Evolutionary conservation across 2,113 vertebrate species (phyloP), one percentile per base, ranked within the genome.

Genomic region (Pelusios castaneus): DNA sequence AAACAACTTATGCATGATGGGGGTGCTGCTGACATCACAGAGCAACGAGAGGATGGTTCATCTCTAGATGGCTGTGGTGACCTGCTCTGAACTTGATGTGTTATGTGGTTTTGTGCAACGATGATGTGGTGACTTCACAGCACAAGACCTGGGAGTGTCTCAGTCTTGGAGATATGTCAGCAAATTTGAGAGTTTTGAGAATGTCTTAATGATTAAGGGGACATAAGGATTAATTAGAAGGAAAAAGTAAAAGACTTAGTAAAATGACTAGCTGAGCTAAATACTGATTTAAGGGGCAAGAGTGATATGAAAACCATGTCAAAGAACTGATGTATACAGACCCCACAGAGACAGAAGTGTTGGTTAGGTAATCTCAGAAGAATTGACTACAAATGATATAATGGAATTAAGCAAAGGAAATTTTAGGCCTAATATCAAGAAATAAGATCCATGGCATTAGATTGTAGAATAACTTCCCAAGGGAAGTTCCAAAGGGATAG

Each of bases 41-140:
- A 94, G 82, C 43, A 89, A 77, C 92, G 87, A 96, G 94, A 91
- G 80, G 91, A 91, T 93, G 95, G 92, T 92, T 95, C 38, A 84
- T 92, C 86, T 94, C 34, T 89, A 80, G 85, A 91, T 70, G 87
- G 5, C 94, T 85, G 82, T 91, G 82, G 87, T 94, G 92, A 92
- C 45, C 56, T 94, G 45, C 75, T 93, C 56, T 80, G 92, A 93
- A 58, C 90, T n/a, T 78, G 89, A 95, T 85, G 38, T 84, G 31
- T 82, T 95, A 89, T 54, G 84, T n/a, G 86, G n/a, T 54, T 31
- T 94, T 93, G 90, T 89, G 92, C 82, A 90, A 10, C 47, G 6
- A 10, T 47, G 47, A 47, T 47, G 47, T 47, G 10, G 47, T 47
- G 47, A 47, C 47, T 47, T 47, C 47, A 47, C 47, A 47, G 47